Base-by-base conservation (phyloP, 35 echinoderm and acorn worm genomes). In the Holothuria glaberrima region DNA sequence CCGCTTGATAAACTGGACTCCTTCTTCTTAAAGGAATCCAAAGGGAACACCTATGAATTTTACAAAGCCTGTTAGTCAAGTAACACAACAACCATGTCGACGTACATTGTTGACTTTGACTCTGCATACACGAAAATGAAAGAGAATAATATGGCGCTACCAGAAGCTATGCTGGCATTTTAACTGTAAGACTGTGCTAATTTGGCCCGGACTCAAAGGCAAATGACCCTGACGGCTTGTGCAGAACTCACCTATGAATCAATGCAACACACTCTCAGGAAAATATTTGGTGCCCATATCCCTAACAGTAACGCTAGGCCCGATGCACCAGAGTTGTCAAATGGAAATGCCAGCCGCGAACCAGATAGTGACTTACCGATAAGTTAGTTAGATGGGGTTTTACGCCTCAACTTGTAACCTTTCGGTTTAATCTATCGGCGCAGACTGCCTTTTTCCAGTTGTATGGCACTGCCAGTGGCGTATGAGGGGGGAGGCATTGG, bases 91-190 rank as follows among this genome's bases (percentile, higher is more conserved):
- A 5, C 48, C 41, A 87, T 67, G 18, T 34, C 62, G 5, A 68
- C 20, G 17, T 87, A 87, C 21, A 87, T 87, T 34, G 35, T 88
- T 48, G 64, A 88, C 64, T 88, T 88, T 73, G 86, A 88, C 48
- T 44, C 86, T 26, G 86, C 86, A 28, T 87, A 87, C 62, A 87
- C 63, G 16, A 88, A 88, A 73, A 6, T 77, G 54, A 79, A 75
- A 36, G 34, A 68, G 33, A 30, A 33, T 14, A 78, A 78, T 12
- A 90, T 90, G 88, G 48, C 18, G 33, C 59, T 90, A 5, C 88
- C 74, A 22, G 73, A 90, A 30, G 73, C 58, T 4, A 72, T 90
- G 9, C 72, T 90, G 30, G 88, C 88, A 21, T 90, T 90, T 48
- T 80, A 90, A 33, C 59, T 90, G 9, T 64, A 78, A 48, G 58